These are phyloP conservation scores for Taenioides sp. DNA, from an alignment of 2,797 vertebrate genomes.

Conservation along the genomic window DNA sequence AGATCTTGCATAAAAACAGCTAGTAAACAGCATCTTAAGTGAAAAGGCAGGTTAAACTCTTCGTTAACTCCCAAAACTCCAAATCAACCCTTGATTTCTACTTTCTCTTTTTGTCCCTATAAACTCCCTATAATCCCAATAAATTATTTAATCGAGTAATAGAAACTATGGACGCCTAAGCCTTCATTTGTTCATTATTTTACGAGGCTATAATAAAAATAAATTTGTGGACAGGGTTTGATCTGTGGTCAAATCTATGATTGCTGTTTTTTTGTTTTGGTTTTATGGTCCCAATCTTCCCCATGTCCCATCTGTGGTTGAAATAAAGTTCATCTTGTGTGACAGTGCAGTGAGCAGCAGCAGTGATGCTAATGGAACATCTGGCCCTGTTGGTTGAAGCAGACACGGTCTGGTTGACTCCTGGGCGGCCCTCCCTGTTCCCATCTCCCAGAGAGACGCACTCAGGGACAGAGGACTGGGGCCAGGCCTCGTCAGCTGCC, in stretches of 20 bases:
- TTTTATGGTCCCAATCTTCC: not conserved
- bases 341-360: conserved; percentile 23
- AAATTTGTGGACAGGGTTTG: not conserved
- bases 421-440: conserved; percentile 52
- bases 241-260: not conserved
- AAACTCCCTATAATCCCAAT: too few relatives aligned
- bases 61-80: too few relatives aligned
- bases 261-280: not conserved
- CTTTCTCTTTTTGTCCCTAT: too few relatives aligned
- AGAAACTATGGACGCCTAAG: too few relatives aligned
- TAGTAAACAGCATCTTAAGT: too few relatives aligned
- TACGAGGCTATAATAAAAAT: not conserved
- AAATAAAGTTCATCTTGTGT: conserved; percentile 15
- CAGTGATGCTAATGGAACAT: conserved; percentile 39
- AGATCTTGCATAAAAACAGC: too few relatives aligned
- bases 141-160: too few relatives aligned
- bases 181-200: not conserved
- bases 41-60: too few relatives aligned
- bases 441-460: conserved; percentile 28
- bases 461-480: conserved; percentile 36
- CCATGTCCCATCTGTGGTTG: conserved; percentile 1
- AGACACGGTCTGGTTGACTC: conserved; percentile 45
- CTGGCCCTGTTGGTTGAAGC: conserved; percentile 31
- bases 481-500: conserved; percentile 62
- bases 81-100: too few relatives aligned